Evolutionary conservation across 1,140 invertebrate genomes (phyloP).

Genomic region (Brachionus asplanchnoidis): DNA sequence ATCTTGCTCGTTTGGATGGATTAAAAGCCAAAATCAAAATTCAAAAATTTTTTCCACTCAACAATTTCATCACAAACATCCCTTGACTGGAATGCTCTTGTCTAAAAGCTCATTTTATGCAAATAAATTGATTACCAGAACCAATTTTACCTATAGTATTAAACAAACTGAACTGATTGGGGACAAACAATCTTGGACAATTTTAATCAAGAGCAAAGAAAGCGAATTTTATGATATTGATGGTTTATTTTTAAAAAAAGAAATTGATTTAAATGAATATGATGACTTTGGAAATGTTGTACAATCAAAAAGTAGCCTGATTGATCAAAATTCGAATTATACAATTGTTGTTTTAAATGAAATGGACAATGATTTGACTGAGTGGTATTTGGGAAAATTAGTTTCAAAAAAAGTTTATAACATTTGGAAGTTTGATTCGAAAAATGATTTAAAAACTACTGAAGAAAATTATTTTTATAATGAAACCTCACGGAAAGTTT

Average conservation of each 20-base stretch:
- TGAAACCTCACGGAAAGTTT: background rate
- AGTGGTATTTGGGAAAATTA: slow-evolving; percentile 1
- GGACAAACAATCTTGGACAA: background rate
- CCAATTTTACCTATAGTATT: background rate
- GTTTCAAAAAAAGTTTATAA: background rate
- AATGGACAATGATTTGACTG: background rate
- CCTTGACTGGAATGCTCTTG: background rate
- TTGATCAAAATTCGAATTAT: background rate
- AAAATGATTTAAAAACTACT: background rate
- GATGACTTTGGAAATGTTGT: background rate
- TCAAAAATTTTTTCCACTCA: slow-evolving; percentile 3
- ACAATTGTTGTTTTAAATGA: background rate
- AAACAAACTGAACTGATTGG: background rate
- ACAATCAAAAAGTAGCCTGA: background rate
- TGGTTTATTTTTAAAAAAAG: background rate
- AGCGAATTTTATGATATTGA: background rate
- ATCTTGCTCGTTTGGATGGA: background rate
- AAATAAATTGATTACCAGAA: slow-evolving; percentile 2
- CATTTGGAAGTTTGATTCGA: background rate
- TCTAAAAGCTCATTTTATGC: background rate
- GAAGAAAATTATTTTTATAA: background rate
- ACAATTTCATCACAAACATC: slow-evolving; percentile 2
- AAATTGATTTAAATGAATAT: background rate
- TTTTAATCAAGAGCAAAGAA: background rate
- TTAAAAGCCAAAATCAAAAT: slow-evolving; percentile 6